phyloP scores from a whole-genome alignment of 30 jellyfish, hydroid and myxozoan genomes.

The Catostylus mosaicus region DNA sequence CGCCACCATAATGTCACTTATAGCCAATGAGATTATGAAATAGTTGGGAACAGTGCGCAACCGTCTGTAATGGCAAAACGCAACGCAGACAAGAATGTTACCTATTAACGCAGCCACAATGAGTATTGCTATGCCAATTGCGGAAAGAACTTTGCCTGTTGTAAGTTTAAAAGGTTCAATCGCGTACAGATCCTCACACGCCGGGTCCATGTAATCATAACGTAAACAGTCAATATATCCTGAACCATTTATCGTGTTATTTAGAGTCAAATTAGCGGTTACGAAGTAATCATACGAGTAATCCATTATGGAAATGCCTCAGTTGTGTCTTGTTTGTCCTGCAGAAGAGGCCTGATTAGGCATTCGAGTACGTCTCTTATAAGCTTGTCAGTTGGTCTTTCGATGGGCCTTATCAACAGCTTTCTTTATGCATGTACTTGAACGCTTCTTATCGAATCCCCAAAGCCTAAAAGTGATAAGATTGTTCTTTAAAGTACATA shows the following conservation, averaged over 20 bases:
- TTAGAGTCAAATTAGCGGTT: background rate
- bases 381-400: background rate
- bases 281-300: background rate
- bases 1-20: conserved; percentile 86
- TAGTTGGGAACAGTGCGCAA: conserved; percentile 81
- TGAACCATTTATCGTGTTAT: background rate
- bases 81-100: conserved; percentile 85
- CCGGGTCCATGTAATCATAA: conserved; percentile 2
- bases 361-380: background rate
- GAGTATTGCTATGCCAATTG: conserved; percentile 69
- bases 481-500: too few species aligned
- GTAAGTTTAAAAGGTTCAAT: conserved; percentile 45
- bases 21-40: conserved; percentile 88
- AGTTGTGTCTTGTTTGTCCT: background rate
- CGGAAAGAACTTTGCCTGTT: conserved; percentile 61
- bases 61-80: conserved; percentile 79
- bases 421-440: too few species aligned
- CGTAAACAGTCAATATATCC: background rate
- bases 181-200: background rate
- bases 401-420: too few species aligned
- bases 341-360: background rate
- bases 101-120: conserved; percentile 82
- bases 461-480: background rate
- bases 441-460: background rate
- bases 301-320: background rate